Conservation (phyloP, 2,888 invertebrate genomes). For the Diachrysia chrysitis region DNA sequence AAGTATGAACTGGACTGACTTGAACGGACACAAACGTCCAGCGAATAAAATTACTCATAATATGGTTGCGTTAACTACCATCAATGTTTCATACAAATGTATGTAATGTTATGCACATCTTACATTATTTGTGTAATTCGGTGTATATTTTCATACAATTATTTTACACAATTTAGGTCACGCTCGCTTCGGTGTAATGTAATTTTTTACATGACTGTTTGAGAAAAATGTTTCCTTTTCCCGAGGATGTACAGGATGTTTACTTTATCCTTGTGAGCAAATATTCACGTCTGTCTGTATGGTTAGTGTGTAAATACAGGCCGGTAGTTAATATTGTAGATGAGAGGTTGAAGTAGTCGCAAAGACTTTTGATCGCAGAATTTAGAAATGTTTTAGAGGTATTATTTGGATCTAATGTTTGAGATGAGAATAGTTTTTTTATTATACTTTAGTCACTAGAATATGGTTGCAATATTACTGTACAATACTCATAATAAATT, state of each 20-base stretch:
- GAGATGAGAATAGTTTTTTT: no score
- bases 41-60: no score
- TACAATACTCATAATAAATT: no score
- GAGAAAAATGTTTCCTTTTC: constrained; percentile 24
- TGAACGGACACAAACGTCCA: no score
- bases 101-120: neutral
- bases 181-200: constrained; percentile 14
- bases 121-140: constrained; percentile 13
- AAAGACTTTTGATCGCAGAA: neutral
- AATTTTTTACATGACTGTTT: constrained; percentile 29
- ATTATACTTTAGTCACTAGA: no score
- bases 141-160: constrained; percentile 30
- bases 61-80: no score
- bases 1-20: no score
- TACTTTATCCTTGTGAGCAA: constrained; percentile 11
- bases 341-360: neutral
- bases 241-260: constrained; percentile 5
- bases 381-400: neutral
- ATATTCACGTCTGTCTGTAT: constrained; percentile 17
- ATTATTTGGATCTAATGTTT: neutral
- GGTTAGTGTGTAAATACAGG: constrained; percentile 23
- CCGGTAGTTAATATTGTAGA: neutral
- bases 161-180: constrained; percentile 25
- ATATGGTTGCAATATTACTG: no score
- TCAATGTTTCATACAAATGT: neutral